phyloP scores from a whole-genome alignment of 2,113 vertebrate species.

The Cepphus grylle region DNA sequence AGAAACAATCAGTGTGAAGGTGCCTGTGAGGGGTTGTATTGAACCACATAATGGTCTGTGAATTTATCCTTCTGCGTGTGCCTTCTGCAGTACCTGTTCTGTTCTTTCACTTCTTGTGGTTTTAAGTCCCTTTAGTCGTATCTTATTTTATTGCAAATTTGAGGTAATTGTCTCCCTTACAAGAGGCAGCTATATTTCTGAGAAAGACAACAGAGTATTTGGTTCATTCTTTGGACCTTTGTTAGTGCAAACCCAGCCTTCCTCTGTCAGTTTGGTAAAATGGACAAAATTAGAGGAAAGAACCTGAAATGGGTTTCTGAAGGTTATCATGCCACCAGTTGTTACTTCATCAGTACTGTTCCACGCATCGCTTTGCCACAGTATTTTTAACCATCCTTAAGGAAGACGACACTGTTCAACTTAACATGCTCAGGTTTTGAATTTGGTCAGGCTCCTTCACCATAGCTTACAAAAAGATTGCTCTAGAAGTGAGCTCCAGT shows the following conservation, averaged over 20 bases:
- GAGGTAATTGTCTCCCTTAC: not conserved
- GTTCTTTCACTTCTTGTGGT: not conserved
- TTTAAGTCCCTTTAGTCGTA: not conserved
- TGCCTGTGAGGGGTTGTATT: not conserved
- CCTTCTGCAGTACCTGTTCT: not conserved
- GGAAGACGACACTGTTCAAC: not conserved
- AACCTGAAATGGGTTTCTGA: not conserved
- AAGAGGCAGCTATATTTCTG: not conserved
- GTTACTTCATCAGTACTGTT: not conserved
- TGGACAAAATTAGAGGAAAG: not conserved
- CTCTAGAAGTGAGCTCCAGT: not conserved
- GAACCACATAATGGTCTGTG: not conserved
- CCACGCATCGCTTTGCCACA: fast-evolving
- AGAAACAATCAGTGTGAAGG: not conserved
- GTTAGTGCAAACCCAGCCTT: not conserved
- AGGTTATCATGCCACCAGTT: not conserved
- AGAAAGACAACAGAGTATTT: not conserved
- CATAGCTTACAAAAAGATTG: not conserved
- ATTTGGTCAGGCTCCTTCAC: not conserved
- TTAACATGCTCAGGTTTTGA: not conserved
- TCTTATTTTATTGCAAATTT: not conserved
- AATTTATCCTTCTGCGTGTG: not conserved
- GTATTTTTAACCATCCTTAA: not conserved
- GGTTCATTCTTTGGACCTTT: not conserved
- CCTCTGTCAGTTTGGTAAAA: not conserved